These are phyloP conservation scores for Eriocheir sinensis DNA, from an alignment of 1,140 invertebrate genomes.

Conservation along the genomic window DNA sequence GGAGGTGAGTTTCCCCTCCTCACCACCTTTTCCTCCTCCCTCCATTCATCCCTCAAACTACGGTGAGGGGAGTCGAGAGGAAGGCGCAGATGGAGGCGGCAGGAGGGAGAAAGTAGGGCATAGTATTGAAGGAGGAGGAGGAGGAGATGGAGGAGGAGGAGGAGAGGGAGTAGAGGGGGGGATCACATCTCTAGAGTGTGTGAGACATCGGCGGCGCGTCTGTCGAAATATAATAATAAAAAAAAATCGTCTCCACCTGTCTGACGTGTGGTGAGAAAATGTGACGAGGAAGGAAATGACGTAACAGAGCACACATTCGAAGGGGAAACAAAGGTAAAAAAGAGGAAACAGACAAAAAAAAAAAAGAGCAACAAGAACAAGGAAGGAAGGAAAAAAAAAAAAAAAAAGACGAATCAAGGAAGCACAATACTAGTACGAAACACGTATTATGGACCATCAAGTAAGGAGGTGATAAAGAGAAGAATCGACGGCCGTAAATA, in stretches of 20 bases:
- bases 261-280: neutral
- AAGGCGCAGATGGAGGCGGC: neutral
- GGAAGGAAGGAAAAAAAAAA: neutral
- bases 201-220: neutral
- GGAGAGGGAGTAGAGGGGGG: neutral
- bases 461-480: no score
- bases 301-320: neutral
- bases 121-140: neutral
- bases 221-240: neutral
- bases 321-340: no score
- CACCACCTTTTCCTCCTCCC: no score
- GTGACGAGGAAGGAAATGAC: neutral
- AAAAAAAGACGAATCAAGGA: no score
- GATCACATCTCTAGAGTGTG: no score
- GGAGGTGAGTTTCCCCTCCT: no score
- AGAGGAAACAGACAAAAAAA: no score
- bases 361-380: no score
- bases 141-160: neutral
- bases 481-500: no score
- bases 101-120: neutral
- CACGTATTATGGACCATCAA: no score
- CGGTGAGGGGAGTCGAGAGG: neutral
- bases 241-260: neutral
- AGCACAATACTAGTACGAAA: no score
- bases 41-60: neutral